Percentiles rank a stretch among this genome's conserved stretches.
phyloP scores from a whole-genome alignment of 1,140 invertebrate species.

The Tenebrio molitor region DNA sequence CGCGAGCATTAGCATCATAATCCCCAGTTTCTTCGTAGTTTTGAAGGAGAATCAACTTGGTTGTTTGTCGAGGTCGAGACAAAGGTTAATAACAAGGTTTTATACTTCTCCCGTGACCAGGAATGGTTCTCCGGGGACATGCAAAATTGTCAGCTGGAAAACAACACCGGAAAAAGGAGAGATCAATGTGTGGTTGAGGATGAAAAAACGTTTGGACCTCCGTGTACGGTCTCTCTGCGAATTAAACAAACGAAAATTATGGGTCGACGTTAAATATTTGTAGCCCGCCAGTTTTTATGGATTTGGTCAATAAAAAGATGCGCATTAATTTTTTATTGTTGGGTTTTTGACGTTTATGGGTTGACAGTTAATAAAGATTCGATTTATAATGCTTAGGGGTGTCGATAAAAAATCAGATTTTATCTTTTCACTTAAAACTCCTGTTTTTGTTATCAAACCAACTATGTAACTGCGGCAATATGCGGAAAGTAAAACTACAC shows the following conservation, averaged over 20 bases:
- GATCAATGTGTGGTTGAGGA: constrained; percentile 18
- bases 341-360: constrained; percentile 28
- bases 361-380: constrained; percentile 35
- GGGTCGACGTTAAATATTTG: constrained; percentile 22
- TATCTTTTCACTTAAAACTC: too few species aligned
- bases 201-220: constrained; percentile 23
- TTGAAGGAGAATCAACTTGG: neutral
- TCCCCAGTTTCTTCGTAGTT: constrained; percentile 4
- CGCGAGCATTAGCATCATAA: constrained; percentile 16
- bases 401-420: too few species aligned
- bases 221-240: constrained; percentile 12
- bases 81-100: constrained; percentile 32
- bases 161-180: constrained; percentile 21
- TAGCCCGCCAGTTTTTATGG: constrained; percentile 23
- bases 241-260: constrained; percentile 32
- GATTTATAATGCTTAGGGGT: constrained; percentile 25
- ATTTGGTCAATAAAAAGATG: constrained; percentile 35
- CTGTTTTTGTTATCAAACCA: too few species aligned
- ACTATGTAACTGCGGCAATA: too few species aligned
- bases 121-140: constrained; percentile 14
- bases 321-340: constrained; percentile 15
- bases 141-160: constrained; percentile 19
- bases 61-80: neutral
- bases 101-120: neutral
- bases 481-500: too few species aligned